phyloP scores from a whole-genome alignment of 2,888 invertebrate species.

The Trimorus sp. region DNA sequence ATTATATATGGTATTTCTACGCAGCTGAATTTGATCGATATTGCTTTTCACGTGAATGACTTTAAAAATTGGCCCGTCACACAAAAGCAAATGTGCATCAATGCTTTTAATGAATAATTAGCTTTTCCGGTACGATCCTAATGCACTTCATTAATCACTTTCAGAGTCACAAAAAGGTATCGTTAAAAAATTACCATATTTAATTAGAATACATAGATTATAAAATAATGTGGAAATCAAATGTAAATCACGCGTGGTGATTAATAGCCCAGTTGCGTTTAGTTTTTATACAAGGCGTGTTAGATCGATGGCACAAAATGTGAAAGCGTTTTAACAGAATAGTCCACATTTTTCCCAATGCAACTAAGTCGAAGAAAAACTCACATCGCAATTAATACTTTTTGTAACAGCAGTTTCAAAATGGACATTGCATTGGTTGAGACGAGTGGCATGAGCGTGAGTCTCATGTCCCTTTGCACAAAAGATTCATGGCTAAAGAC shows the following conservation, averaged over 20 bases:
- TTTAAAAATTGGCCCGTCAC: conserved; percentile 24
- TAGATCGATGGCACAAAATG: conserved; percentile 23
- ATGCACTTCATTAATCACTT: conserved; percentile 51
- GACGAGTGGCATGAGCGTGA: not conserved
- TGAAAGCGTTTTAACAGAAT: conserved; percentile 25
- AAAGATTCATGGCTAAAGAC: conserved; percentile 1
- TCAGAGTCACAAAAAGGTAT: conserved; percentile 15
- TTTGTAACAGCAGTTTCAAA: too few species aligned
- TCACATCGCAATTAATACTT: too few species aligned
- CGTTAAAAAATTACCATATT: conserved; percentile 41
- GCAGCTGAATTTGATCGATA: conserved; percentile 26
- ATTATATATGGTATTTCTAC: too few species aligned
- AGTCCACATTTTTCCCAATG: not conserved
- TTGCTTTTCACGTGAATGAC: not conserved
- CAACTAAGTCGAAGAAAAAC: too few species aligned
- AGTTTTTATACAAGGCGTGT: conserved; percentile 22
- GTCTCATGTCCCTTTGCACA: not conserved
- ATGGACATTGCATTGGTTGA: not conserved
- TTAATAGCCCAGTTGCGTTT: conserved; percentile 32
- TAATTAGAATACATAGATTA: conserved; percentile 37
- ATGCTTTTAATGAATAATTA: conserved; percentile 42
- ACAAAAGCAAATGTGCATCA: conserved; percentile 2
- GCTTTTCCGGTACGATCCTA: conserved; percentile 27
- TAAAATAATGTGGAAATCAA: conserved; percentile 48
- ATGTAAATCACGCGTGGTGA: conserved; percentile 41